phyloP scores from a whole-genome alignment of 2,888 invertebrate species.

The Andrena chrysosceles region DNA sequence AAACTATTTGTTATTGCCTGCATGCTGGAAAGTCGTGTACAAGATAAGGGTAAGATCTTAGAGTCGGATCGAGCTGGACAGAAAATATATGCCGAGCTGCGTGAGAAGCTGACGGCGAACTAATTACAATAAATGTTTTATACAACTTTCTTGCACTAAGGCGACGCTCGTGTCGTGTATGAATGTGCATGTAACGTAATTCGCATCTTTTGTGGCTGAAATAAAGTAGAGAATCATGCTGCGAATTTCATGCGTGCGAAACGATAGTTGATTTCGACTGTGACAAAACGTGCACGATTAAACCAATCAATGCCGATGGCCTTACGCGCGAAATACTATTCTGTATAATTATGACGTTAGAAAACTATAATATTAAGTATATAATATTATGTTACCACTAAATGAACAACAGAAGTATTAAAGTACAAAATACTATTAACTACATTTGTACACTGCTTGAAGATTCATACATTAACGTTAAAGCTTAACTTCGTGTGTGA shows the following conservation, averaged over 20 bases:
- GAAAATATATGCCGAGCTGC: conserved; percentile 35
- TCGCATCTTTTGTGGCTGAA: conserved; percentile 32
- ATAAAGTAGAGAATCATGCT: conserved; percentile 23
- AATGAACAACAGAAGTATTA: conserved; percentile 68
- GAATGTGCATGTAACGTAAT: conserved; percentile 37
- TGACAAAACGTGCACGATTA: conserved; percentile 52
- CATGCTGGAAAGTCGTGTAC: conserved; percentile 54
- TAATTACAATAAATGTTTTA: conserved; percentile 50
- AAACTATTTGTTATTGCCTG: conserved; percentile 49
- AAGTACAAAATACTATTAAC: conserved; percentile 78
- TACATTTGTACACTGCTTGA: conserved; percentile 79
- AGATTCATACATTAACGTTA: conserved; percentile 55
- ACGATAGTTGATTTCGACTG: conserved; percentile 39
- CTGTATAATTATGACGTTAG: conserved; percentile 42
- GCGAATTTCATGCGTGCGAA: conserved; percentile 48
- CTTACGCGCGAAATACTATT: conserved; percentile 39
- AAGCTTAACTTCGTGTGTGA: conserved; percentile 40
- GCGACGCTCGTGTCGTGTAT: conserved; percentile 46
- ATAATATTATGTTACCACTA: conserved; percentile 61
- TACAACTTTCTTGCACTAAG: conserved; percentile 63
- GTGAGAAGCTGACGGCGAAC: conserved; percentile 41
- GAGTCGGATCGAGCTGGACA: conserved; percentile 17
- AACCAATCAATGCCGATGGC: conserved; percentile 26
- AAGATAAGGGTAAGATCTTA: conserved; percentile 25
- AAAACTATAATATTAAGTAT: conserved; percentile 66